Evolutionary conservation across 1,140 invertebrate genomes (phyloP), one percentile per base, ranked within the genome.

Genomic region (Scaptomyza montana): DNA sequence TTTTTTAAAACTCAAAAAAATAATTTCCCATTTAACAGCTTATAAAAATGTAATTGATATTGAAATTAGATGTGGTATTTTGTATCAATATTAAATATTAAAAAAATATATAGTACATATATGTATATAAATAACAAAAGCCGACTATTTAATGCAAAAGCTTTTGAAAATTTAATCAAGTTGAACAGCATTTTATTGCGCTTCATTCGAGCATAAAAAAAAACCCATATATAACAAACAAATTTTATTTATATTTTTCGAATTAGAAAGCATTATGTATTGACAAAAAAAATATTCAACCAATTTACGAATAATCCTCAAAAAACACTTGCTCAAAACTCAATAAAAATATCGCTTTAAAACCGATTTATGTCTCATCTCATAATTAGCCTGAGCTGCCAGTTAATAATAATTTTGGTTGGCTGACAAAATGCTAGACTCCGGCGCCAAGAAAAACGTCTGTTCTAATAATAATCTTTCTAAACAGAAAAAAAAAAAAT

Each of bases 391-490:
- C 16, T 5, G 12, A 39, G 8, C 33, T 28, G 39, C 3, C 47
- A 66, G 47, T 66, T 54, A 41, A 72, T 72, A 57, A 51, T 57
- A 45, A 64, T 64, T 56, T 28, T 50, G 28, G 19, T 19, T 41
- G 16, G 8, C 60, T 72, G 62, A 72, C 69, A 72, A 67, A 67
- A 28, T 72, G 63, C 63, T 59, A 70, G 51, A 45, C n/a, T 12
- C 16, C 51, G 60, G 53, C 61, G 68, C 69, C 80, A 80, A 81
- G 49, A 67, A 66, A 81, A 76, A 81, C 67, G 46, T 74, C 62
- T 74, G 46, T 67, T 62, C 59, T 76, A 78, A 86, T 78, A 85
- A 86, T 78, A 85, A 86, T 81, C 67, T 61, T 60, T 33, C 30
- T 3, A 36, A 9, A 59, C 5, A 63, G 30, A 61, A 63, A 25